Conservation (phyloP, 2,113 vertebrate genomes). For the Cygnus atratus region DNA sequence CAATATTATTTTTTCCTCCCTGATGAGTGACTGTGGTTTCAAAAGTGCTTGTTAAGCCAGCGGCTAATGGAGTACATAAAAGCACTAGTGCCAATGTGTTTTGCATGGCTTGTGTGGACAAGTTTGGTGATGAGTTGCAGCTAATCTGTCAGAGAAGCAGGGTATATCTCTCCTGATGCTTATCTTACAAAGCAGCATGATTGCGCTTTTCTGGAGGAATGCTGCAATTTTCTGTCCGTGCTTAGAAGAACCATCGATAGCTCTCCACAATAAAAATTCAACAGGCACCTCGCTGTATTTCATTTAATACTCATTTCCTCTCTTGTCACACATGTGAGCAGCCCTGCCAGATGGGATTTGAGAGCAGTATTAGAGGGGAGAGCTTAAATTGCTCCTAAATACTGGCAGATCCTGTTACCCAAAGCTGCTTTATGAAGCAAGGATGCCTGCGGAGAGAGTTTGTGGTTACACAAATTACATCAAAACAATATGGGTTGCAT, state of each 20-base stretch:
- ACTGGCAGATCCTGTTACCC: not conserved
- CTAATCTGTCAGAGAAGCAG: not conserved
- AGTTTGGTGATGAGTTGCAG: not conserved
- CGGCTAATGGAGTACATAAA: not conserved
- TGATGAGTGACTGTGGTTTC: not conserved
- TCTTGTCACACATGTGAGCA: rapidly evolving
- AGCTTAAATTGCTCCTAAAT: constrained; percentile 15
- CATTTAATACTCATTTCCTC: not conserved
- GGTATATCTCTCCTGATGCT: not conserved
- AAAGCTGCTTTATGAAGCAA: not conserved
- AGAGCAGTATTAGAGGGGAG: not conserved
- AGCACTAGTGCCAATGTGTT: not conserved
- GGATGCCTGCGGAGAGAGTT: not conserved
- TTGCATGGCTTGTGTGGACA: not conserved
- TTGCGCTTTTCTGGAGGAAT: not conserved
- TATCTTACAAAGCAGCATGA: not conserved
- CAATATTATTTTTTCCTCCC: not conserved
- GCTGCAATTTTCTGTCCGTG: not conserved
- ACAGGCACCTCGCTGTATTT: not conserved
- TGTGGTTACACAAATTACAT: constrained; percentile 9
- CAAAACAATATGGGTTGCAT: not conserved
- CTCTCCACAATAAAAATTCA: not conserved
- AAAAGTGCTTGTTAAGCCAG: not conserved
- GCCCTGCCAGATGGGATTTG: not conserved
- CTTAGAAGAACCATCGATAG: not conserved